phyloP scores from a whole-genome alignment of 2,113 vertebrate species.

The Ceuthmochares aereus region DNA sequence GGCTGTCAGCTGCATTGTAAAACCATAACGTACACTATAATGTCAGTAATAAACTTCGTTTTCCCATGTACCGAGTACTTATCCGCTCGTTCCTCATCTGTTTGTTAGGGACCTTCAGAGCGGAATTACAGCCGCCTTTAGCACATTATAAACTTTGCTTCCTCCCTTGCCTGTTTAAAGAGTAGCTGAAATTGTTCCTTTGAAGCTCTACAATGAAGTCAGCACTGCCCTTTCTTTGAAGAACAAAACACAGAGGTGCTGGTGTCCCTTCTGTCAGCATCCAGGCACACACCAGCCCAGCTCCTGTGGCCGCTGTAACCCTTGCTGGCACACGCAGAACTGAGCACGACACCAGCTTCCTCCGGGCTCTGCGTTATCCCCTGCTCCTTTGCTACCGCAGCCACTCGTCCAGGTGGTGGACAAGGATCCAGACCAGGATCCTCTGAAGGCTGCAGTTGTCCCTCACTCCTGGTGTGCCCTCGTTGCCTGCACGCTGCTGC shows the following conservation, averaged over 20 bases:
- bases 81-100: conserved; percentile 4
- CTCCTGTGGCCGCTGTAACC: not conserved
- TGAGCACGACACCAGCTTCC: fast-evolving
- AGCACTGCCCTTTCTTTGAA: conserved; percentile 59
- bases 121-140: not conserved
- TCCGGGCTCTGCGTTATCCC: not conserved
- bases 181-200: conserved; percentile 10
- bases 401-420: not conserved
- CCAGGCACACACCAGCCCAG: not conserved
- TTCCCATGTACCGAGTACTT: conserved; percentile 48
- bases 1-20: conserved; percentile 70
- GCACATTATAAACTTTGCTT: conserved; percentile 34
- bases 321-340: not conserved
- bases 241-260: not conserved
- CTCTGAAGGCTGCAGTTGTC: not conserved
- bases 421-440: too few relatives aligned
- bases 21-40: conserved; percentile 53
- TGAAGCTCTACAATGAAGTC: conserved; percentile 49
- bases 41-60: conserved; percentile 73
- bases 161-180: conserved; percentile 27
- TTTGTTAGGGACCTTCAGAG: not conserved
- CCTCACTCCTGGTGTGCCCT: not conserved
- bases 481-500: not conserved
- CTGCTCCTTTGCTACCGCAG: not conserved
- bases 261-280: not conserved